Percentiles rank a stretch among this genome's conserved stretches.
phyloP scores from a whole-genome alignment of 2,888 invertebrate genomes.

The Plagodis pulveraria region DNA sequence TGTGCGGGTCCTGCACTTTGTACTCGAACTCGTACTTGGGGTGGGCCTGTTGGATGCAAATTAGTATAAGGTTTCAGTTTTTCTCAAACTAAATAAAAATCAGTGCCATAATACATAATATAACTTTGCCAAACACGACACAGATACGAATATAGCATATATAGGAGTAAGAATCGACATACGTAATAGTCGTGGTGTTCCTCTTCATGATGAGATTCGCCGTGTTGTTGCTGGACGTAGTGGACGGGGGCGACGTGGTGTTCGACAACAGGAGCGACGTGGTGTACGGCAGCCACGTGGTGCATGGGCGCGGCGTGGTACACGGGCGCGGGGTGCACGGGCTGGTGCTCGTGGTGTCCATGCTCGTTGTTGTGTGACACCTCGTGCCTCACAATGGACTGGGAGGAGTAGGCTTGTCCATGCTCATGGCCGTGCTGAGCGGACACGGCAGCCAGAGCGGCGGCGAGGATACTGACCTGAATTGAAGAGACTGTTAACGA shows the following conservation, averaged over 20 bases:
- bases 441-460: slow-evolving; percentile 41
- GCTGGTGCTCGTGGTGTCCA: slow-evolving; percentile 21
- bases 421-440: slow-evolving; percentile 50
- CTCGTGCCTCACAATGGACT: slow-evolving; percentile 49
- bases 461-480: slow-evolving; percentile 41
- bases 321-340: slow-evolving; percentile 30
- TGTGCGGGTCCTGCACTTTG: slow-evolving; percentile 80
- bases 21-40: slow-evolving; percentile 83
- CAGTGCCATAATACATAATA: no score
- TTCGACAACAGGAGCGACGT: slow-evolving; percentile 16
- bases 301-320: slow-evolving; percentile 30
- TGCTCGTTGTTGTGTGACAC: slow-evolving; percentile 35
- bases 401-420: slow-evolving; percentile 50
- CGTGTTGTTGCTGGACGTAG: slow-evolving; percentile 31
- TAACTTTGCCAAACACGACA: neutral
- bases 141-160: slow-evolving; percentile 13
- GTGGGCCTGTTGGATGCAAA: slow-evolving; percentile 57
- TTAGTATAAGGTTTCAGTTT: no score
- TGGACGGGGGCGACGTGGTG: slow-evolving; percentile 31
- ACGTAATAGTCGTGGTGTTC: slow-evolving; percentile 61
- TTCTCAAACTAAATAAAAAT: neutral
- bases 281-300: slow-evolving; percentile 32
- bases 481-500: neutral
- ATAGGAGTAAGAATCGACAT: slow-evolving; percentile 36
- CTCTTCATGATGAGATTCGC: slow-evolving; percentile 38